Evolutionary conservation across 2,113 vertebrate species (phyloP).

Genomic region (Microtus pennsylvanicus): DNA sequence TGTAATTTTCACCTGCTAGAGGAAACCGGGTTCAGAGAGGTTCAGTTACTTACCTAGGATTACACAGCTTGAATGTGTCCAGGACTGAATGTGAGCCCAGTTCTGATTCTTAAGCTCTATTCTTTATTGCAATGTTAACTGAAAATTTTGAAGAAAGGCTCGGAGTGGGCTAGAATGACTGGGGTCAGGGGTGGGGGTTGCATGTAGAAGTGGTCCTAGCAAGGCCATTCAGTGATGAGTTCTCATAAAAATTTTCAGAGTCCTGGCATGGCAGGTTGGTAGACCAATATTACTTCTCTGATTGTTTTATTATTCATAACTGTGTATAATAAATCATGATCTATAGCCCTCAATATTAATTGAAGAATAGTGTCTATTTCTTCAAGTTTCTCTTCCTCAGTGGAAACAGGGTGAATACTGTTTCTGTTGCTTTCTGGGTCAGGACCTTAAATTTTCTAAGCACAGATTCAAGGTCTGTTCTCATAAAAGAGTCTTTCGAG

Average conservation of each 20-base stretch:
- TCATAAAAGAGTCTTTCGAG: background rate
- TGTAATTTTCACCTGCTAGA: background rate
- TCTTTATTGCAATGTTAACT: background rate
- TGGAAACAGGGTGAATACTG: background rate
- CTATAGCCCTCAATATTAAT: conserved; percentile 16
- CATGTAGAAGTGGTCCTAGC: background rate
- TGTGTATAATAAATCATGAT: conserved; percentile 45
- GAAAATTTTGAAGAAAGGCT: background rate
- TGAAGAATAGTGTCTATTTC: conserved; percentile 65
- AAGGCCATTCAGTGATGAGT: background rate
- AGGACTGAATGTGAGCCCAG: background rate
- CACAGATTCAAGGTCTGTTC: background rate
- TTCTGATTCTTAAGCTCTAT: background rate
- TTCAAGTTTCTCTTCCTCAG: conserved; percentile 18
- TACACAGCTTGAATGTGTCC: background rate
- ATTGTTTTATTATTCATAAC: conserved; percentile 72
- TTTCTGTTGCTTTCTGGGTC: background rate
- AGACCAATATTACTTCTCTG: conserved; percentile 48
- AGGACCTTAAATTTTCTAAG: background rate
- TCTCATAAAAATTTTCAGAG: conserved; percentile 55
- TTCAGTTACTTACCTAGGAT: conserved; percentile 15
- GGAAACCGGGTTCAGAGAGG: conserved; percentile 25
- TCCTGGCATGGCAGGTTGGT: conserved; percentile 33
- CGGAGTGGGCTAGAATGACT: background rate
- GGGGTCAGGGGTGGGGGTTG: background rate